Percentiles rank a stretch among this genome's conserved stretches.
phyloP scores from a whole-genome alignment of 1,140 invertebrate species.

The Bactericera cockerelli region DNA sequence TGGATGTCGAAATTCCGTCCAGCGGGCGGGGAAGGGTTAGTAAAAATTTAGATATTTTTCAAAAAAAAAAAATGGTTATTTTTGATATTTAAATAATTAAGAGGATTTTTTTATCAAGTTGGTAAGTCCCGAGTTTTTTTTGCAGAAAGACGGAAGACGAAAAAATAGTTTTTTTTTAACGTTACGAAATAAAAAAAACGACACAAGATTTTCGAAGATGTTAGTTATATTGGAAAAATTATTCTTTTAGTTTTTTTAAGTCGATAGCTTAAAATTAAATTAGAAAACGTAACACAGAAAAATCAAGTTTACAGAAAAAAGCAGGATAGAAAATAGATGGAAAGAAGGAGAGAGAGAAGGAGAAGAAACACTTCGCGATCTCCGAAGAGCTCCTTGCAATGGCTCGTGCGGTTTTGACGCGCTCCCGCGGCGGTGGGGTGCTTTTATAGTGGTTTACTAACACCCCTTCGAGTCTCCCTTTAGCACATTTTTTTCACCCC shows the following conservation, averaged over 20 bases:
- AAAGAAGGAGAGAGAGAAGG: background rate
- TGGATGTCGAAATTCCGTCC: too few species aligned
- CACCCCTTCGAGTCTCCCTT: background rate
- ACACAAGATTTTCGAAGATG: slow-evolving; percentile 1
- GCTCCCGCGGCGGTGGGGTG: background rate
- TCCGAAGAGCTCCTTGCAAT: background rate
- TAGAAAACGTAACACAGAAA: too few species aligned
- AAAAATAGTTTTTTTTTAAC: background rate
- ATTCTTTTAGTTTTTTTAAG: background rate
- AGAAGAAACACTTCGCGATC: background rate
- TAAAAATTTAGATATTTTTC: too few species aligned
- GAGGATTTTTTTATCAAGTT: too few species aligned
- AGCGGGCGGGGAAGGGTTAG: too few species aligned
- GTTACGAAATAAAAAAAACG: background rate
- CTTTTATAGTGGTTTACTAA: slow-evolving; percentile 2
- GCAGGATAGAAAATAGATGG: background rate
- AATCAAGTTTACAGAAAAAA: background rate
- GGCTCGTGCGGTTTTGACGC: slow-evolving; percentile 6
- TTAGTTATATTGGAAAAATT: background rate
- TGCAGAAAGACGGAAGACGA: background rate
- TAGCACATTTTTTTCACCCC: slow-evolving; percentile 3
- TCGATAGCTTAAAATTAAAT: too few species aligned
- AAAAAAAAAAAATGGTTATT: too few species aligned
- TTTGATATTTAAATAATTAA: too few species aligned
- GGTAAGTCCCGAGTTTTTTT: background rate